Conservation (phyloP, 2,888 invertebrate species). For the Chrysotoxum bicinctum region DNA sequence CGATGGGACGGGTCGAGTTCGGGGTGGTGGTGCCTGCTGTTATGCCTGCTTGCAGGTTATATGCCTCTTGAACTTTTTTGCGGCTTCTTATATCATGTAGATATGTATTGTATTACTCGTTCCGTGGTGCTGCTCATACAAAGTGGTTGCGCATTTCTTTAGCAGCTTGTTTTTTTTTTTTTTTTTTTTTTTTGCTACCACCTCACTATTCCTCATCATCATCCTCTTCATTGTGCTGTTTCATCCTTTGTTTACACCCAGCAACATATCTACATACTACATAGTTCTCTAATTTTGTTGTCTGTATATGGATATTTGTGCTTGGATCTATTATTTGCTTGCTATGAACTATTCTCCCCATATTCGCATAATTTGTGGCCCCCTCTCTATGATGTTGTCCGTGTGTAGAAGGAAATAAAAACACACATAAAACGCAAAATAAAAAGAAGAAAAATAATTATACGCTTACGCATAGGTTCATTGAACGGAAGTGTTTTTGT, state of each 20-base stretch:
- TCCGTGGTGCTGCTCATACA: slow-evolving; percentile 63
- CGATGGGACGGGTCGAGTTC: slow-evolving; percentile 23
- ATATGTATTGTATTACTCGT: slow-evolving; percentile 55
- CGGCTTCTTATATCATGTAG: slow-evolving; percentile 45
- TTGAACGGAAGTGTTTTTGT: slow-evolving; percentile 80
- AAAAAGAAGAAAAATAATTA: slow-evolving; percentile 26
- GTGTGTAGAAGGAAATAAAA: slow-evolving; percentile 56
- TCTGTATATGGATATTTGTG: slow-evolving; percentile 5
- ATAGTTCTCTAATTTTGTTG: neutral
- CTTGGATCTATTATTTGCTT: slow-evolving; percentile 53
- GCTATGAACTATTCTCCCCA: slow-evolving; percentile 62
- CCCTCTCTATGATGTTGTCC: neutral
- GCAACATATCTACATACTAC: slow-evolving; percentile 7
- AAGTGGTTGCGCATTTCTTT: slow-evolving; percentile 71
- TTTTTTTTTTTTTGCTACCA: slow-evolving; percentile 11
- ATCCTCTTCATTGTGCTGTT: slow-evolving; percentile 28
- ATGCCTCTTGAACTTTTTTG: slow-evolving; percentile 60
- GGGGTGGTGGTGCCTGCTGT: slow-evolving; percentile 25
- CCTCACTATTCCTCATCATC: slow-evolving; percentile 12
- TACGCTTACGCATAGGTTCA: slow-evolving; percentile 80
- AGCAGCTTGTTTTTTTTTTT: slow-evolving; percentile 39
- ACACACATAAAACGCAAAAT: slow-evolving; percentile 30
- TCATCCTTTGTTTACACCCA: slow-evolving; percentile 56
- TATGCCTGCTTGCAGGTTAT: slow-evolving; percentile 56
- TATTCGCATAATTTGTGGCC: slow-evolving; percentile 55